Evolutionary conservation across 1,140 invertebrate species (phyloP), one percentile per base, ranked within the genome.

Genomic region (Brachionus rubens): DNA sequence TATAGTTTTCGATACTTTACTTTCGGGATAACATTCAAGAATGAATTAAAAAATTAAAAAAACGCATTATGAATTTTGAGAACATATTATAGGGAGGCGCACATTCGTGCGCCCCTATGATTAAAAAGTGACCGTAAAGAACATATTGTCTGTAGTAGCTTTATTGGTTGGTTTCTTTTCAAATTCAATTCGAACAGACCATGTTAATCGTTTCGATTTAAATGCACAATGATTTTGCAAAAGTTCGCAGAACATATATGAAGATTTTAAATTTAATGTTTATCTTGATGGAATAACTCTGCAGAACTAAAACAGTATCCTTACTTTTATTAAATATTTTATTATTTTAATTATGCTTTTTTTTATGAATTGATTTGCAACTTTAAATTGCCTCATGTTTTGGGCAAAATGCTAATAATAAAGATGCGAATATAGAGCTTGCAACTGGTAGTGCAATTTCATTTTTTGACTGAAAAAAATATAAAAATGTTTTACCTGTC

Each of bases 361-460:
- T n/a, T n/a, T n/a, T n/a, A n/a, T n/a, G n/a, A n/a, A n/a, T n/a
- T n/a, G n/a, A n/a, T n/a, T n/a, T n/a, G n/a, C n/a, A n/a, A n/a
- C n/a, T n/a, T n/a, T n/a, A n/a, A n/a, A n/a, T n/a, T n/a, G n/a
- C n/a, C n/a, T n/a, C n/a, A n/a, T n/a, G n/a, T n/a, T n/a, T 82
- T 88, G 86, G 48, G 83, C 83, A 33, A 86, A 88, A 80, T 82
- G 77, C 56, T 50, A 88, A 76, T 19, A 87, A 80, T 50, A 84
- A 87, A 26, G 86, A 84, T 26, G 87, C 87, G 50, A 88, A 87
- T 68, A 86, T 86, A 24, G 86, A 87, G 48, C 83, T 86, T 62
- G 86, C 86, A 47, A 86, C 78, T 6, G 84, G 83, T 14, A 87
- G 48, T 40, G 84, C 82, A 75, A 83, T 47, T 82, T 46, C 14